These are phyloP conservation scores for Anaspis maculata DNA, from an alignment of 2,888 invertebrate genomes.

Conservation along the genomic window DNA sequence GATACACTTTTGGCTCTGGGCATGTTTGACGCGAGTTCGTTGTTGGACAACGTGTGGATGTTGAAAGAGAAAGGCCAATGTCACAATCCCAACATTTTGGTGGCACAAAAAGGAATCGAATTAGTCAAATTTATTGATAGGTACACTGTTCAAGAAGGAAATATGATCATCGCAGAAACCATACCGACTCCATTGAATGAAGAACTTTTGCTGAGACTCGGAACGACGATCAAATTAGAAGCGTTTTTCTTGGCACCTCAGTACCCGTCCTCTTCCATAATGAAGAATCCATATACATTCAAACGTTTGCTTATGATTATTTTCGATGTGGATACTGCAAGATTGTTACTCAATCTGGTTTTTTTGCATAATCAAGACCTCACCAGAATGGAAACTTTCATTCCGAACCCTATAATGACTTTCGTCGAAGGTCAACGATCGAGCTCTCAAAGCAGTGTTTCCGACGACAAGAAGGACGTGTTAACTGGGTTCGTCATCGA, in stretches of 20 bases:
- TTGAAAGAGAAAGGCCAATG: constrained; percentile 11
- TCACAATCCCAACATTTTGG: neutral
- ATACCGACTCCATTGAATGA: constrained; percentile 3
- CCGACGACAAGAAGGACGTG: too few relatives aligned
- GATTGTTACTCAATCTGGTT: constrained; percentile 13
- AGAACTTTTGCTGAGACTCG: constrained; percentile 2
- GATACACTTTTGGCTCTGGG: neutral
- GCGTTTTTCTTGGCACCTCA: constrained; percentile 25
- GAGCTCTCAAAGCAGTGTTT: too few relatives aligned
- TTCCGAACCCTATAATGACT: too few relatives aligned
- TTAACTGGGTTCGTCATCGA: constrained; percentile 29
- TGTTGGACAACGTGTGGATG: neutral
- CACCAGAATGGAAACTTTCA: constrained; percentile 1
- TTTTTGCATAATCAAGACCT: constrained; percentile 18
- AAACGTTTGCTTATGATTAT: constrained; percentile 23
- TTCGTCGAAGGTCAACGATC: too few relatives aligned
- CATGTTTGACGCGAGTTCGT: constrained; percentile 5
- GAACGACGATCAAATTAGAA: constrained; percentile 22
- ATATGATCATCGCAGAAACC: neutral
- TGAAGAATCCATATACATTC: constrained; percentile 15
- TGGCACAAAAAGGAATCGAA: neutral
- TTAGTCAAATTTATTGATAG: neutral
- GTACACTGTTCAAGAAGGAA: constrained; percentile 4
- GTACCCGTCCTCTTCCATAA: constrained; percentile 19
- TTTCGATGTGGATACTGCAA: constrained; percentile 13